Evolutionary conservation across 2,888 invertebrate genomes (phyloP), one percentile per base, ranked within the genome.

Genomic region (Altica lythri): DNA sequence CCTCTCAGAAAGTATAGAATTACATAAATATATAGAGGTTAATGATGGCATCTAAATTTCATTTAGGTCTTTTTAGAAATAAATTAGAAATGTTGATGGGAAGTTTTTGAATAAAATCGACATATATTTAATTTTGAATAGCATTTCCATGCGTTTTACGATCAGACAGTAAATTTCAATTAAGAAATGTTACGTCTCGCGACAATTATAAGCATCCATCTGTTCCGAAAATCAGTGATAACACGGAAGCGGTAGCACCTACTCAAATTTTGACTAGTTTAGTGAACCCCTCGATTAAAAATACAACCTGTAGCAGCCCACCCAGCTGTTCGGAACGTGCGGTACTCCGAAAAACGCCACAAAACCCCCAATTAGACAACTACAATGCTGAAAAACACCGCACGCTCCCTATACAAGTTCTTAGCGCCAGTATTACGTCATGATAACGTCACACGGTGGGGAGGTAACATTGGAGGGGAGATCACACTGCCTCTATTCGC

Each of bases 401-500:
- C 59, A 49, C 59, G 59, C 57, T 61, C 61, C 59, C 61, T 38
- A 48, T 59, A 55, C 53, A 37, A 50, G 27, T 40, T 25, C 32
- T 42, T 54, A 58, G 61, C 60, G 60, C 64, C 65, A 57, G 71
- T 61, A 68, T 75, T 71, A 73, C 74, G 73, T 73, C 75, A 74
- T 67, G 59, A 47, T 69, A 68, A 75, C 75, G 75, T 76, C 75
- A 75, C 70, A 64, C 61, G 63, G 66, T 67, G 65, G 53, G 59
- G 67, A 62, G 68, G 66, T 69, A 67, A 66, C 63, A 62, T 67
- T 69, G 69, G 72, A 67, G 65, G 64, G 62, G 62, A 57, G 62
- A 55, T 49, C 57, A 63, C 62, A 63, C 60, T 50, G 67, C 59
- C 66, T 59, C 66, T 64, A 66, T 71, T 71, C 74, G 74, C 75